Evolutionary conservation across 1,140 invertebrate species (phyloP).

Genomic region (Platorchestia sp.): DNA sequence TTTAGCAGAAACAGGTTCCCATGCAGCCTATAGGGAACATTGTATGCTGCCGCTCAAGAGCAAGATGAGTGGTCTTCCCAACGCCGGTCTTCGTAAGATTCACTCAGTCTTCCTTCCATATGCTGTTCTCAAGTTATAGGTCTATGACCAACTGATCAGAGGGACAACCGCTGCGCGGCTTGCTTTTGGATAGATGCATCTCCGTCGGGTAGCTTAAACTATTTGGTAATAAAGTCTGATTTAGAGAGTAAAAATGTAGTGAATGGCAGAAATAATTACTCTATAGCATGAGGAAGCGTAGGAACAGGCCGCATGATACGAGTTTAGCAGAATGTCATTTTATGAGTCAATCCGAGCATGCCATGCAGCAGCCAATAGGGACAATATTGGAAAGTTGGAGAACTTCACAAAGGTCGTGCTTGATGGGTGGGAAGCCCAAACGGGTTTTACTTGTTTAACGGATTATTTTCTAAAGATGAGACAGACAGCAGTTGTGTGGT

Average conservation of each 20-base stretch:
- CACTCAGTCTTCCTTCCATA: not conserved
- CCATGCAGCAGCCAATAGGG: not conserved
- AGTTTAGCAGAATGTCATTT: not conserved
- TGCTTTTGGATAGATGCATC: not conserved
- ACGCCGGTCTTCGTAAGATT: conserved; percentile 16
- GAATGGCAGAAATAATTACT: not conserved
- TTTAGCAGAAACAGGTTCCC: not conserved
- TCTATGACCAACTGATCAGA: conserved; percentile 20
- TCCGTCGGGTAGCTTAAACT: not conserved
- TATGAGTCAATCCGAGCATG: not conserved
- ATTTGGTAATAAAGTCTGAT: not conserved
- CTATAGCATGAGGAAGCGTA: not conserved
- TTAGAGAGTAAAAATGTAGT: not conserved
- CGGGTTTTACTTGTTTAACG: conserved; percentile 41
- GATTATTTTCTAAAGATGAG: conserved; percentile 19
- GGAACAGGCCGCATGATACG: not conserved
- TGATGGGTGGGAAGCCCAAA: conserved; percentile 3
- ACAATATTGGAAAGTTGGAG: conserved; percentile 46
- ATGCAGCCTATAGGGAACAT: not conserved
- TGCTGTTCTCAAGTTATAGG: conserved; percentile 1
- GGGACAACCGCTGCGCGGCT: not conserved
- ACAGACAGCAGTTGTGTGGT: not conserved
- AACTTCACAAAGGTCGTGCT: not conserved
- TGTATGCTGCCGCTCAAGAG: conserved; percentile 11
- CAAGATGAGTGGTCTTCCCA: not conserved